Conservation (phyloP, 1,140 invertebrate species). For the Belonocnema kinseyi region DNA sequence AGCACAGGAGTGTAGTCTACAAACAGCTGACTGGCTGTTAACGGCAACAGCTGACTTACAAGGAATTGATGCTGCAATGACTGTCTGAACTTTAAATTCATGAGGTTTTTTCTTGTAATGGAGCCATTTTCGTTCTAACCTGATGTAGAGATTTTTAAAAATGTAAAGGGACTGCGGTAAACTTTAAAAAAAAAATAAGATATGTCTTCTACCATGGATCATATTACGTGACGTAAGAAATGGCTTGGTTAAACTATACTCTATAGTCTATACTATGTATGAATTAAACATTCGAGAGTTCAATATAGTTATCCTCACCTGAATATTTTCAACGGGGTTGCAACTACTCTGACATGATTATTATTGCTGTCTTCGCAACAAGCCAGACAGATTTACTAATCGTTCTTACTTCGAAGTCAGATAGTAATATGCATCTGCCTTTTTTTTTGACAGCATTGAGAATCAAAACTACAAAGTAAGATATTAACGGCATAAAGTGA, state of each 20-base stretch:
- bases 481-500: too few species aligned
- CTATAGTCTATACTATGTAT: conserved; percentile 5
- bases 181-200: not conserved
- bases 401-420: too few species aligned
- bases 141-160: not conserved
- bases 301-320: not conserved
- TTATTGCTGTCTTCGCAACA: too few species aligned
- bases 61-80: not conserved
- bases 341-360: too few species aligned
- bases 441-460: too few species aligned
- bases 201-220: not conserved
- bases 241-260: conserved; percentile 7
- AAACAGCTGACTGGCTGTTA: conserved; percentile 12
- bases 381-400: too few species aligned
- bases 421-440: too few species aligned
- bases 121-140: not conserved
- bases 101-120: not conserved
- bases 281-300: conserved; percentile 27
- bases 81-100: not conserved
- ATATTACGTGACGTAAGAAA: conserved; percentile 3
- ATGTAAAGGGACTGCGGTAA: not conserved
- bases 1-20: not conserved
- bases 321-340: not conserved
- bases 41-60: conserved; percentile 8
- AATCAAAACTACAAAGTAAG: too few species aligned